Evolutionary conservation across 2,888 invertebrate species (phyloP).

Genomic region (Molorchus minor): DNA sequence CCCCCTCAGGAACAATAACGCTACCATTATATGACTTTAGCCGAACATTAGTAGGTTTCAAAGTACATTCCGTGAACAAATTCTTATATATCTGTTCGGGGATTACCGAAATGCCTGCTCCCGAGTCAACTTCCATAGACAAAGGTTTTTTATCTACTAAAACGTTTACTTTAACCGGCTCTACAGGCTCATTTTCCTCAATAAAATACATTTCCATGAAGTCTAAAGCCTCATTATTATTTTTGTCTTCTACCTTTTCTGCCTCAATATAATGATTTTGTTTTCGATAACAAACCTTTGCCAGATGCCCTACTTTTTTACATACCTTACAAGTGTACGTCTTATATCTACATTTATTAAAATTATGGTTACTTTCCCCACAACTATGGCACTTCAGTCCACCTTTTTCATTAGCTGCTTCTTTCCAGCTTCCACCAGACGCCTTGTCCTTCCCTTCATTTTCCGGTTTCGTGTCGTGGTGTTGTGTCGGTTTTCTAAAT

Average conservation of each 20-base stretch:
- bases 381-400: conserved; percentile 23
- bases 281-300: conserved; percentile 26
- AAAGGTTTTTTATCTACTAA: conserved; percentile 8
- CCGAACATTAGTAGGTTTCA: conserved; percentile 16
- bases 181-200: not conserved
- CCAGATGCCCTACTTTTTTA: conserved; percentile 30
- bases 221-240: conserved; percentile 1
- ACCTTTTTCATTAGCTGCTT: no score
- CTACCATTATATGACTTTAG: conserved; percentile 28
- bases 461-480: no score
- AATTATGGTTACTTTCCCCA: conserved; percentile 17
- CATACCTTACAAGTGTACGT: conserved; percentile 21
- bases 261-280: conserved; percentile 1
- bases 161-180: conserved; percentile 1
- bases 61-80: conserved; percentile 19
- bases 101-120: conserved; percentile 28
- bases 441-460: no score
- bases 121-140: conserved; percentile 27
- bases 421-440: no score
- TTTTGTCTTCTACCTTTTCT: not conserved
- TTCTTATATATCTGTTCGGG: conserved; percentile 14
- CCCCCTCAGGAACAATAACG: conserved; percentile 20
- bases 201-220: conserved; percentile 14
- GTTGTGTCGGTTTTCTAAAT: no score
- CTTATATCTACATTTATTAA: conserved; percentile 23